phyloP scores from a whole-genome alignment of 1,140 invertebrate genomes.

The Oryzaephilus surinamensis region DNA sequence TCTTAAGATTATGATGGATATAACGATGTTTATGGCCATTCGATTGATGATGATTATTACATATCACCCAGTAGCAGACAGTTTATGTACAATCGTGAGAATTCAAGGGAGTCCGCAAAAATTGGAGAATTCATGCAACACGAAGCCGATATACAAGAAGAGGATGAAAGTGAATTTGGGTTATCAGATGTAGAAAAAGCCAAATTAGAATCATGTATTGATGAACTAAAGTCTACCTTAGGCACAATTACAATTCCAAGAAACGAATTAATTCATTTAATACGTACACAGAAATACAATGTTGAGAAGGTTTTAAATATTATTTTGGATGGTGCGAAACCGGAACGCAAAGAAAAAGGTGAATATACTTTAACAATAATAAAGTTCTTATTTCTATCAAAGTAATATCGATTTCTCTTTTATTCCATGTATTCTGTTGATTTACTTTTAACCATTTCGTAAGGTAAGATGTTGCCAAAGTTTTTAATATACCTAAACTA shows the following conservation, averaged over 20 bases:
- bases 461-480: slow-evolving; percentile 42
- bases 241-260: slow-evolving; percentile 16
- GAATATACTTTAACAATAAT: too few species aligned
- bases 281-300: slow-evolving; percentile 21
- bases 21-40: slow-evolving; percentile 86
- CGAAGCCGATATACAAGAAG: slow-evolving; percentile 65
- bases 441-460: too few species aligned
- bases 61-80: slow-evolving; percentile 78
- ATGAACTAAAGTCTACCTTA: slow-evolving; percentile 47
- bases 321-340: slow-evolving; percentile 52
- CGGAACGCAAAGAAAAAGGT: slow-evolving; percentile 26
- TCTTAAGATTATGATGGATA: slow-evolving; percentile 80
- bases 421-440: slow-evolving; percentile 41
- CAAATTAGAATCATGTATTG: slow-evolving; percentile 71
- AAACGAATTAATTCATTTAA: slow-evolving; percentile 20
- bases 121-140: slow-evolving; percentile 59
- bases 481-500: slow-evolving; percentile 11
- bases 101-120: slow-evolving; percentile 49
- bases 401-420: slow-evolving; percentile 25
- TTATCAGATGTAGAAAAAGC: slow-evolving; percentile 57
- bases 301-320: slow-evolving; percentile 39
- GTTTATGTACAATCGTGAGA: slow-evolving; percentile 75
- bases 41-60: slow-evolving; percentile 80
- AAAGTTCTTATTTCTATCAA: slow-evolving; percentile 14
- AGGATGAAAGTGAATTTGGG: slow-evolving; percentile 47